Evolutionary conservation across 2,888 invertebrate genomes (phyloP), one percentile per base, ranked within the genome.

Genomic region (Lathronympha strigana): DNA sequence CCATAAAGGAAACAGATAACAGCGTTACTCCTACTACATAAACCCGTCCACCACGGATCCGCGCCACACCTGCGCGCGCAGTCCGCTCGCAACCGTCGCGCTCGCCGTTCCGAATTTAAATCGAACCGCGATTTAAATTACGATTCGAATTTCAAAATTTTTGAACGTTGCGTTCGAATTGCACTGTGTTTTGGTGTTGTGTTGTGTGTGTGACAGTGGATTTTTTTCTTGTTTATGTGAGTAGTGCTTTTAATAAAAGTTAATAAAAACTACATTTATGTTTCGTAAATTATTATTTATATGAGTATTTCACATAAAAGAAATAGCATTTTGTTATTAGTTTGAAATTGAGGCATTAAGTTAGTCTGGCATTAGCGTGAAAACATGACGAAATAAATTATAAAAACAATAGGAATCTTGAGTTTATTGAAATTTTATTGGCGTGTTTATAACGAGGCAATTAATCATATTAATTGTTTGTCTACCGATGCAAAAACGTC

Each of bases 41-140:
- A 82, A 73, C 62, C 83, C 76, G 67, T 83, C 87, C 86, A 68
- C 73, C 72, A 77, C 78, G 77, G 83, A 83, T 79, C 78, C 70
- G 75, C 71, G 77, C 76, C 78, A 80, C 78, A 80, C 75, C 82
- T 81, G 78, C 68, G 0, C 8, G 76, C 75, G 83, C 79, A 73
- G 78, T 70, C 63, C 43, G 67, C 79, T 76, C 78, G 77, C 71
- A 76, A 77, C 76, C 78, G 76, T 68, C 77, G 61, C 49, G 66
- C 58, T 40, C 55, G 49, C 40, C 55, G 49, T 70, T 68, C 17
- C 15, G 13, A n/a, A 45, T 49, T 61, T n/a, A 23, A 60, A 36
- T 38, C 11, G 28, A 11, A 64, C 45, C 45, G 45, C 50, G 67
- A 66, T 47, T 63, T 67, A 71, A 62, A 69, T 66, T 49, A 19